A percentile compares a stretch with the other conserved stretches of the same genome.
Conservation (phyloP, 2,888 invertebrate species). For the Diachrysia chrysitis region DNA sequence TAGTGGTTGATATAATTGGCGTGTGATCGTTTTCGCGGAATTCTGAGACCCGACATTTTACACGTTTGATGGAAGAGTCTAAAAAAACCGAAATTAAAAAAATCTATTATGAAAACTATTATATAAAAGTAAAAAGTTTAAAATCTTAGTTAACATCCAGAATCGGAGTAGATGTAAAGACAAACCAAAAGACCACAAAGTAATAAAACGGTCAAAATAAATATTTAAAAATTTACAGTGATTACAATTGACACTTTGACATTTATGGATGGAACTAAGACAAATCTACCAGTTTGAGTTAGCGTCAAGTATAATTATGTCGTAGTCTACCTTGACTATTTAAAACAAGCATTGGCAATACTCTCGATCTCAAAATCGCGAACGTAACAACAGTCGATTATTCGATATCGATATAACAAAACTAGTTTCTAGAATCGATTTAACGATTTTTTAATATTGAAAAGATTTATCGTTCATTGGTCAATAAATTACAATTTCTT, state of each 20-base stretch:
- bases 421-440: slow-evolving; percentile 49
- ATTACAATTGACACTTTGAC: neutral
- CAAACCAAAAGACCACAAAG: too few relatives aligned
- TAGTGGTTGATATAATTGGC: slow-evolving; percentile 20
- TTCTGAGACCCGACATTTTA: neutral
- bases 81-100: neutral
- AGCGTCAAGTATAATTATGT: neutral
- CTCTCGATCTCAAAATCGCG: slow-evolving; percentile 31
- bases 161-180: too few relatives aligned
- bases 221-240: neutral
- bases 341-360: slow-evolving; percentile 27
- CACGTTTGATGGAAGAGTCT: neutral
- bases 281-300: neutral
- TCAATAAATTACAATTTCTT: slow-evolving; percentile 62
- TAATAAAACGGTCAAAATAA: neutral
- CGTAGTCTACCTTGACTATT: neutral
- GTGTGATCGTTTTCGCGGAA: slow-evolving; percentile 9
- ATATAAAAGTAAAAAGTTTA: too few relatives aligned
- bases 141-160: too few relatives aligned
- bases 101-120: too few relatives aligned
- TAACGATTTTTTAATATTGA: slow-evolving; percentile 55
- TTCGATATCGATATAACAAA: slow-evolving; percentile 44
- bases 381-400: slow-evolving; percentile 24
- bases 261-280: slow-evolving; percentile 3
- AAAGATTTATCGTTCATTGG: slow-evolving; percentile 54